Conservation (phyloP, 23 tunicate genomes). For the Halocynthia roretzi region DNA sequence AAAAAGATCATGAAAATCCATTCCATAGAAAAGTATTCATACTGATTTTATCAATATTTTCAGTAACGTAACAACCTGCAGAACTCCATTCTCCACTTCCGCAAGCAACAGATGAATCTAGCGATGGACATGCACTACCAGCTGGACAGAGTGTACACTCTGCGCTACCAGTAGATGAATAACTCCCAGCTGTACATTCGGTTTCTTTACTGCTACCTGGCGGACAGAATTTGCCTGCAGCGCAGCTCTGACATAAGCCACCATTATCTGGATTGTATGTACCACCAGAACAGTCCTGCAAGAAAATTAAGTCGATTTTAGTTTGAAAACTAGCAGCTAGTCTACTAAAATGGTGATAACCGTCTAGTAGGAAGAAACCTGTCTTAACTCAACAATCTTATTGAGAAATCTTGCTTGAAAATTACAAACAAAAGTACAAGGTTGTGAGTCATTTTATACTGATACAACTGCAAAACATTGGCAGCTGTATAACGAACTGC, state of each 20-base stretch:
- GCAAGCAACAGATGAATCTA: conserved; percentile 29
- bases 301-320: background rate
- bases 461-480: no score
- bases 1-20: background rate
- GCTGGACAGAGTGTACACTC: conserved; percentile 51
- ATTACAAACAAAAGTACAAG: no score
- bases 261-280: conserved; percentile 39
- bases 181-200: conserved; percentile 44
- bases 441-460: no score
- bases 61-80: conserved; percentile 14
- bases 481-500: no score
- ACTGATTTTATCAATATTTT: background rate
- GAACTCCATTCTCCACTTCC: conserved; percentile 42
- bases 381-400: no score
- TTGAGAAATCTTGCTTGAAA: no score
- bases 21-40: background rate
- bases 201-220: conserved; percentile 29
- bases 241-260: conserved; percentile 35
- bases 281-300: conserved; percentile 60
- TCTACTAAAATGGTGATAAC: no score
- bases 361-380: no score
- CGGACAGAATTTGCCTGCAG: conserved; percentile 76
- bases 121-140: conserved; percentile 46
- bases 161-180: conserved; percentile 28
- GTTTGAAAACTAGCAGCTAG: no score